These are phyloP conservation scores for Apostichopus leukothele DNA, from an alignment of 53 echinoderm and acorn worm species.

Conservation along the genomic window DNA sequence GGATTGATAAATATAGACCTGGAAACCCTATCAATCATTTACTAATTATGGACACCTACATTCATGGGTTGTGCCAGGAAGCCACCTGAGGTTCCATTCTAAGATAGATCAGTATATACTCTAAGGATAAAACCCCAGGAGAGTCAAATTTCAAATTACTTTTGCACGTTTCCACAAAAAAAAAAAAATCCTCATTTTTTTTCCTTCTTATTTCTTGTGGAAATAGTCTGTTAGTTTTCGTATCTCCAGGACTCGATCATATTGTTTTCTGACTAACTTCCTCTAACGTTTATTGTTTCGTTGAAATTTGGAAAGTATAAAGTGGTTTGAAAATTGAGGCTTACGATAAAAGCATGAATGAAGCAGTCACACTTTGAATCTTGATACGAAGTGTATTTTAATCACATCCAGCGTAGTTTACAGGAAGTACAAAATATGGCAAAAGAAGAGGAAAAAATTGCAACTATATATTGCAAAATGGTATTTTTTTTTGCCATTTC, in stretches of 20 bases:
- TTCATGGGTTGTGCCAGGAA: conserved; percentile 7
- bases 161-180: conserved; percentile 6
- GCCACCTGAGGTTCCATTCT: conserved; percentile 32
- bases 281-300: neutral
- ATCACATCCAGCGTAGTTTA: too few relatives aligned
- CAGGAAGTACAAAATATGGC: too few relatives aligned
- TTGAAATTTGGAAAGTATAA: too few relatives aligned
- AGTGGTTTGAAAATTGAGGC: too few relatives aligned
- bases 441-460: too few relatives aligned
- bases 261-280: neutral
- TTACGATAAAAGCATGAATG: too few relatives aligned
- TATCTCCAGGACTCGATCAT: neutral
- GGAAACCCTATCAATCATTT: conserved; percentile 30
- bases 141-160: conserved; percentile 30
- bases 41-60: conserved; percentile 36
- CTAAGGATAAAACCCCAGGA: neutral
- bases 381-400: too few relatives aligned
- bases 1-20: neutral
- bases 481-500: too few relatives aligned
- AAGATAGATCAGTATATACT: neutral
- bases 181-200: neutral
- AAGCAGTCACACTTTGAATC: too few relatives aligned
- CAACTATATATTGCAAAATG: too few relatives aligned
- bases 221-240: neutral
- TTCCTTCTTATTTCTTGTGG: neutral